phyloP scores from a whole-genome alignment of 2,888 invertebrate species.

The Sturmia bella region DNA sequence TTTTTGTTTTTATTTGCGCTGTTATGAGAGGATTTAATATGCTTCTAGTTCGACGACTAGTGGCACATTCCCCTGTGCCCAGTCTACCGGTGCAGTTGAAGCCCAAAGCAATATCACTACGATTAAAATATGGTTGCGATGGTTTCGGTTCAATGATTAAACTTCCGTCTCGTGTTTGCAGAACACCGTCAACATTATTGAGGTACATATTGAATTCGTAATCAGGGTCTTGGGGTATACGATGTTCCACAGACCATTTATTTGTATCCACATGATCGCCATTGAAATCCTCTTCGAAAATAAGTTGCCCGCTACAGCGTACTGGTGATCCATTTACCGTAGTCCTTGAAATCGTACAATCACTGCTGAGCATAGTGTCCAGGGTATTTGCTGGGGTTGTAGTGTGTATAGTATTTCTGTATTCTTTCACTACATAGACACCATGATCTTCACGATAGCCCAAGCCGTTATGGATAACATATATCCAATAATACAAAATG shows the following conservation, averaged over 20 bases:
- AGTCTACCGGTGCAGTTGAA: constrained; percentile 76
- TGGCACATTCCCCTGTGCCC: constrained; percentile 75
- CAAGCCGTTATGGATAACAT: constrained; percentile 86
- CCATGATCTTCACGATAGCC: constrained; percentile 85
- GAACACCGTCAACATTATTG: constrained; percentile 70
- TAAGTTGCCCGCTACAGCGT: constrained; percentile 75
- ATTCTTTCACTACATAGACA: constrained; percentile 74
- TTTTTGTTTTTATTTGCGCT: constrained; percentile 85
- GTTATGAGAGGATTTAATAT: constrained; percentile 88
- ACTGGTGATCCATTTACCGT: constrained; percentile 71
- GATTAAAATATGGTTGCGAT: constrained; percentile 69
- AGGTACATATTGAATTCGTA: constrained; percentile 77
- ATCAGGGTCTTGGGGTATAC: constrained; percentile 77
- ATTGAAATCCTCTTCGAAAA: constrained; percentile 78
- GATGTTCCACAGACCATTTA: constrained; percentile 77
- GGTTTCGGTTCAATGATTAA: constrained; percentile 73
- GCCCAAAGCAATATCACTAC: constrained; percentile 73
- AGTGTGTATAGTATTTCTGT: no score
- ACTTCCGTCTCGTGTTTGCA: constrained; percentile 72
- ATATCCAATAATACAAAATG: constrained; percentile 89
- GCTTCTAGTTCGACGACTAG: constrained; percentile 58
- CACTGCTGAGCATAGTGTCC: not conserved
- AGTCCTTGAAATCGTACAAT: no score
- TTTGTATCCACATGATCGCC: constrained; percentile 71
- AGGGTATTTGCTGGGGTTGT: not conserved